Evolutionary conservation across 2,888 invertebrate genomes (phyloP), one percentile per base, ranked within the genome.

Genomic region (Hydraecia micacea): DNA sequence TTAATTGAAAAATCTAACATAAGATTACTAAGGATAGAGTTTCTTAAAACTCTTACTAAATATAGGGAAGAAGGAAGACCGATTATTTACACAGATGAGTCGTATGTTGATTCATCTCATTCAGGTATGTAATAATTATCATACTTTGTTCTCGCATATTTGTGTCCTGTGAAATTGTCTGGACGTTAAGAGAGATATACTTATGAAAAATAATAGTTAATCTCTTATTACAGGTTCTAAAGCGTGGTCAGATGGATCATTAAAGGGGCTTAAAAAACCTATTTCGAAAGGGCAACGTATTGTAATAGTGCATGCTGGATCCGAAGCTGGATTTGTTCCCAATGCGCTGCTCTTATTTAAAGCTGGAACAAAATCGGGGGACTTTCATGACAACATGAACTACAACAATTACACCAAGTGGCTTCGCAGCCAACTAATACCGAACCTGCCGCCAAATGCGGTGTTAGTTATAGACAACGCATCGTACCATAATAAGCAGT

Each of bases 291-390:
- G 42, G 11, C 60, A 71, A 32, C n/a, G 60, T 6, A 32, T 46
- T 13, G 60, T 60, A 21, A 71, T 71, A 32, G 28, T 71, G 60
- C 71, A 71, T 21, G 71, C 71, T 60, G 71, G 71, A 60, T 42
- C 68, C 8, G 32, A 69, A 32, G 49, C 52, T 49, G 49, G 69
- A 49, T 69, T 42, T 60, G 21, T 60, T 42, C 42, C 71, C 18
- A 71, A 69, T 71, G 42, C 69, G 13, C 52, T 69, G 5, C 36
- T 69, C 3, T 25, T 42, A 28, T 72, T 72, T 42, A 55, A 66
- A 28, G 46, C 32, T 49, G 49, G 32, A 25, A 32, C 52, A 25
- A 52, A 69, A 15, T 28, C 68, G 6, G 7, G 32, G 11, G 49
- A 49, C 9, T 69, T 18, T 55, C 69, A 55, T 18, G 69, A 69